A percentile compares a stretch with the other conserved stretches of the same genome.
Evolutionary conservation across 2,797 vertebrate genomes (phyloP).

Genomic region (Fistularia tabacaria): DNA sequence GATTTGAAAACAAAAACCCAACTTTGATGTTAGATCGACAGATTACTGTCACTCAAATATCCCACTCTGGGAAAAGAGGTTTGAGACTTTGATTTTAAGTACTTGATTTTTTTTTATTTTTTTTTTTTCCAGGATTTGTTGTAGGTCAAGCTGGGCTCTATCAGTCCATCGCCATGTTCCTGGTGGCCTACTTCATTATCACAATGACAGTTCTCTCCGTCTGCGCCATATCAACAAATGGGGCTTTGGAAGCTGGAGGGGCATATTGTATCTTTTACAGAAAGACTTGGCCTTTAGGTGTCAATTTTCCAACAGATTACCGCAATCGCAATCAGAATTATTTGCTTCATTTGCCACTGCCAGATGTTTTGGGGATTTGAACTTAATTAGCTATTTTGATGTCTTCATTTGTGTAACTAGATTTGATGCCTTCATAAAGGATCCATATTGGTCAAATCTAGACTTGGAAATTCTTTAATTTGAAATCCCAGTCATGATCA

Average conservation of each 20-base stretch:
- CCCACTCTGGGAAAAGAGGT: too few relatives aligned
- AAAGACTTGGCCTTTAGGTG: too few relatives aligned
- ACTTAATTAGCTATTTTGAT: too few relatives aligned
- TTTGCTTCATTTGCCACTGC: background rate
- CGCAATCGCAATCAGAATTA: background rate
- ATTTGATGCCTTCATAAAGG: background rate
- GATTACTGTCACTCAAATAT: too few relatives aligned
- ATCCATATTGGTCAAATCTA: background rate
- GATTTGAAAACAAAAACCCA: too few relatives aligned
- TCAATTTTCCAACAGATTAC: too few relatives aligned
- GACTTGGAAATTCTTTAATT: conserved; percentile 14
- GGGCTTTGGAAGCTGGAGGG: conserved; percentile 85
- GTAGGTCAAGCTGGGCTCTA: conserved; percentile 88
- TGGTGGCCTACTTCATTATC: conserved; percentile 87
- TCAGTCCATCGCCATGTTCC: conserved; percentile 80
- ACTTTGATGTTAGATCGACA: too few relatives aligned
- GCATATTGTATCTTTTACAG: conserved; percentile 86
- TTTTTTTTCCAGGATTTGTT: conserved; percentile 62
- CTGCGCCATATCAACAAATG: conserved; percentile 89
- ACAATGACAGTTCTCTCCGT: conserved; percentile 90
- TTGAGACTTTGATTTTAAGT: too few relatives aligned
- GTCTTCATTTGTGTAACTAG: too few relatives aligned
- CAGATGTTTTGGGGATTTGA: too few relatives aligned
- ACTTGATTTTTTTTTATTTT: conserved; percentile 5
- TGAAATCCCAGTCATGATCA: conserved; percentile 78